A percentile compares a stretch with the other conserved stretches of the same genome.
Conservation (phyloP, 1,140 invertebrate genomes). For the Papilio polyxenes region DNA sequence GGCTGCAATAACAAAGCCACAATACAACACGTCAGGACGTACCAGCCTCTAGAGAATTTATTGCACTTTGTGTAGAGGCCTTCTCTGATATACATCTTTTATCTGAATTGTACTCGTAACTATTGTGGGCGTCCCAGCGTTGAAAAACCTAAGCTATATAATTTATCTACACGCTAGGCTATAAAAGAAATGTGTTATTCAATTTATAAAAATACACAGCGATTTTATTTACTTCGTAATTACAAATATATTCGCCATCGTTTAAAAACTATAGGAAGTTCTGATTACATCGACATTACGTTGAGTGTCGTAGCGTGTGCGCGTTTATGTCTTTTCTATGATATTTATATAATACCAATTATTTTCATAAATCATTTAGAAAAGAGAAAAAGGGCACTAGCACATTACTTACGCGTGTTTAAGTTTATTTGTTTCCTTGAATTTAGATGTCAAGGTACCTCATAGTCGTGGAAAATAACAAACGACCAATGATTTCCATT, state of each 20-base stretch:
- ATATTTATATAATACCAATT: not conserved
- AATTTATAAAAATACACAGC: too few species aligned
- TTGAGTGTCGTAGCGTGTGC: not conserved
- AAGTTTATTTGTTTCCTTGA: not conserved
- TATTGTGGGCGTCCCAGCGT: not conserved
- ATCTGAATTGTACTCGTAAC: not conserved
- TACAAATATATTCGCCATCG: not conserved
- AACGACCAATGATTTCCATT: conserved; percentile 15
- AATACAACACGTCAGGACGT: not conserved
- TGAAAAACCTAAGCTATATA: not conserved
- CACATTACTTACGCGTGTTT: not conserved
- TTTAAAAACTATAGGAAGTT: not conserved
- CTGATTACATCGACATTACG: not conserved
- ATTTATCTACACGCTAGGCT: not conserved
- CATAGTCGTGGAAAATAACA: conserved; percentile 3
- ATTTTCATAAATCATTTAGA: not conserved
- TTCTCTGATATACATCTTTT: conserved; percentile 29
- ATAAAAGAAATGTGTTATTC: not conserved
- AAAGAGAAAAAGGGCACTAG: too few species aligned
- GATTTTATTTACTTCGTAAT: not conserved
- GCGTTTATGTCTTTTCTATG: not conserved
- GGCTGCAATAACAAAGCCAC: conserved; percentile 3
- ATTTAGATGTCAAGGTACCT: not conserved
- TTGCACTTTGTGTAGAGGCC: conserved; percentile 32
- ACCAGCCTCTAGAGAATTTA: conserved; percentile 21